Conservation (phyloP, 1,140 invertebrate genomes). For the Rhopalosiphum maidis region DNA sequence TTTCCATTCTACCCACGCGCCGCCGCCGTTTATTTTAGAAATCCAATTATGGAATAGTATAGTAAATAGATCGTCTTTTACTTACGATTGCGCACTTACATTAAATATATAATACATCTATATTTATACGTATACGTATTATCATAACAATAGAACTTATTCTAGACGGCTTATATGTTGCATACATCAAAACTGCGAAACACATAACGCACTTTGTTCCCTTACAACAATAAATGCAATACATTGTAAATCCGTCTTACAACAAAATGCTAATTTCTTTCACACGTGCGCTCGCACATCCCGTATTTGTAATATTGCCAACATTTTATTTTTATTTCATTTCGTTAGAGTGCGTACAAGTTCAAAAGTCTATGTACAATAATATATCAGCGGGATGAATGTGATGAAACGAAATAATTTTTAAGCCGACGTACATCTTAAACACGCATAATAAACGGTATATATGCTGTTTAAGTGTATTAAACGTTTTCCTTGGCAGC, state of each 20-base stretch:
- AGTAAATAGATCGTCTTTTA: background rate
- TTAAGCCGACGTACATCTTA: background rate
- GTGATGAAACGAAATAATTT: background rate
- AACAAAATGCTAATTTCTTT: background rate
- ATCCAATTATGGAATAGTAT: background rate
- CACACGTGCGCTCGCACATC: background rate
- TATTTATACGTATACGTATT: background rate
- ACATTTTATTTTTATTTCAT: background rate
- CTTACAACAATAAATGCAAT: background rate
- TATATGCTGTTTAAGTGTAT: background rate
- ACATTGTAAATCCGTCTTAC: background rate
- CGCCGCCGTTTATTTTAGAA: background rate
- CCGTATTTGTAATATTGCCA: background rate
- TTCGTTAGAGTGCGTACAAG: background rate
- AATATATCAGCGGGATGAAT: background rate
- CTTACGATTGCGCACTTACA: background rate
- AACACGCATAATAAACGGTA: background rate
- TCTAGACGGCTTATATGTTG: background rate
- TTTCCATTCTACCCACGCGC: background rate
- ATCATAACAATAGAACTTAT: background rate
- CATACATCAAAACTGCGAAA: background rate
- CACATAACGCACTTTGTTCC: background rate
- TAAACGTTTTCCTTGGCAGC: background rate
- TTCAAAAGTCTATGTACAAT: background rate
- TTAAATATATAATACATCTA: background rate